Base-by-base conservation (phyloP, 1,140 invertebrate genomes). In the Armadillidium nasatum region DNA sequence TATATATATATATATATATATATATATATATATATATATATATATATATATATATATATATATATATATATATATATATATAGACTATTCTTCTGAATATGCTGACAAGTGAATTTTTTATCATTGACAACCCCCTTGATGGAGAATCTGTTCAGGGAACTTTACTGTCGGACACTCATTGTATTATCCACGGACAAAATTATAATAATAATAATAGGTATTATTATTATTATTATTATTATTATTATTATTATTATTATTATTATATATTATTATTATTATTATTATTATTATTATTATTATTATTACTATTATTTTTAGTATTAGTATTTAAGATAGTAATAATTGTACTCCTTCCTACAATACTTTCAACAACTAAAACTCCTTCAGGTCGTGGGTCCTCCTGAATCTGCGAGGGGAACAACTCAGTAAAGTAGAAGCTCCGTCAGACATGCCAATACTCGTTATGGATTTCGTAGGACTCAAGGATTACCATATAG, bases 101-200 rank as follows among this genome's bases (percentile, higher is more conserved):
- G 87, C 86, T 96, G n/a, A 94, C 93, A 7, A 94, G 93, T 83
- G 94, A 96, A 86, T 94, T 92, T 82, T 88, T 92, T 10, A 88
- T 93, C 0, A 89, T 96, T 33, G 90, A 93, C 22, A 94, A 94
- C 85, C 92, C 93, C 0, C 86, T 96, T n/a, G 87, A 90, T 13
- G 87, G 87, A 2, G 89, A 91, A 81, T 84, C 86, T 21, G 89
- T 92, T 0, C 87, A 87, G 68, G 93, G 93, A 0, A 88, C 94
- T 1, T 88, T 87, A 81, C 85, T 95, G 0, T 87, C 93, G 43
- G 94, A 95, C 83, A 89, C 92, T 69, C 90, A 90, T 75, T 81
- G 85, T 13, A 79, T 85, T 73, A 82, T 87, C 15, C 83, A 84
- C 76, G 89, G 88, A 0, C 46, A 50, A 15, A 33, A 33, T 33